phyloP scores from a whole-genome alignment of 1,140 invertebrate species.

The Calephelis virginiensis region DNA sequence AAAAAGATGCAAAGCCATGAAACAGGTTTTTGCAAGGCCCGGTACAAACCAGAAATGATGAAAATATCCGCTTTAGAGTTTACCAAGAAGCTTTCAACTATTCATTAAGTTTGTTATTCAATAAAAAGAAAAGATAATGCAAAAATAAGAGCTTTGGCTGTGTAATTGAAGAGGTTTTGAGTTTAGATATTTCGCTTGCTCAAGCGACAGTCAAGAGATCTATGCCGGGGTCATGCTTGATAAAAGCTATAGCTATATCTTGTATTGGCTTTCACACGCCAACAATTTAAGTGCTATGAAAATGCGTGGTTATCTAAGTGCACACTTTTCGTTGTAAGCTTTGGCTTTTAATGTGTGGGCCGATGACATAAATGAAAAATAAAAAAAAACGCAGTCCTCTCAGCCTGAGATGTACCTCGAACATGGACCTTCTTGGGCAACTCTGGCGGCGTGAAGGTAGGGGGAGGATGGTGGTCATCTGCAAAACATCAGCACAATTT shows the following conservation, averaged over 20 bases:
- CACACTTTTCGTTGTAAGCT: slow-evolving; percentile 62
- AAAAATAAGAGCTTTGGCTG: slow-evolving; percentile 10
- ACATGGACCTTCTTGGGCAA: slow-evolving; percentile 97
- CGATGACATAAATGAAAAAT: slow-evolving; percentile 60
- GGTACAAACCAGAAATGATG: slow-evolving; percentile 69
- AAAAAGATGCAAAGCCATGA: slow-evolving; percentile 62
- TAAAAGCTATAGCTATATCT: slow-evolving; percentile 45
- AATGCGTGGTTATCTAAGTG: slow-evolving; percentile 74
- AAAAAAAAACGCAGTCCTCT: slow-evolving; percentile 64
- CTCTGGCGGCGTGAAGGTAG: slow-evolving; percentile 97
- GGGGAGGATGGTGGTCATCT: slow-evolving; percentile 96
- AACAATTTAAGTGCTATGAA: slow-evolving; percentile 60
- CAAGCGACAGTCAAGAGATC: slow-evolving; percentile 27
- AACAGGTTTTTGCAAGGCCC: slow-evolving; percentile 52
- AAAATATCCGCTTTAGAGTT: slow-evolving; percentile 73
- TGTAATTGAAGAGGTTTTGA: slow-evolving; percentile 2
- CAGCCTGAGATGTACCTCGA: slow-evolving; percentile 86
- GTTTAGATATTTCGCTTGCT: slow-evolving; percentile 11
- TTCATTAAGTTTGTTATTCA: slow-evolving; percentile 29
- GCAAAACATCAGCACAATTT: slow-evolving; percentile 88
- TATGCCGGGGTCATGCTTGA: slow-evolving; percentile 61
- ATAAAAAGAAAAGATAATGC: slow-evolving; percentile 18
- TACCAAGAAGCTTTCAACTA: slow-evolving; percentile 74
- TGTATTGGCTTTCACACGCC: slow-evolving; percentile 40
- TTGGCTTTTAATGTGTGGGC: slow-evolving; percentile 61